Base-by-base conservation (phyloP, 2,113 vertebrate genomes). In the Anarrhichthys ocellatus region DNA sequence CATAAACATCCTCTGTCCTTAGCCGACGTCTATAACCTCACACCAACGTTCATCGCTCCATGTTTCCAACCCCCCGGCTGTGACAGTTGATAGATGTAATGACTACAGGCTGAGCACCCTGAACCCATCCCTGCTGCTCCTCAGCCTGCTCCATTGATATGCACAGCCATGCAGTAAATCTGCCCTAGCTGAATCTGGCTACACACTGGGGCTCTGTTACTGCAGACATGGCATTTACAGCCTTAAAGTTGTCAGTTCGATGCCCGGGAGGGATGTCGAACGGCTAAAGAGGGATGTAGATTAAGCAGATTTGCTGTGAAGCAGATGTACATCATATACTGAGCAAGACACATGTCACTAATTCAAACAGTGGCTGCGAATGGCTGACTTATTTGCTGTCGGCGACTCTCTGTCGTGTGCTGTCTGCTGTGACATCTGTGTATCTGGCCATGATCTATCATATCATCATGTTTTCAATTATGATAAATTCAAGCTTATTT, bases 151-250 rank as follows among this genome's bases (percentile, higher is more conserved):
- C 84, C 42, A 32, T 82, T 88, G 78, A 89, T 83, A 76, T 86
- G 87, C 90, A 88, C 89, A 78, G 85, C 85, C 89, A 91, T 86
- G 88, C 91, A 90, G 88, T 84, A 91, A 90, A 92, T 89, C 87
- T 78, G 80, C 46, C 80, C 67, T 5, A 17, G 75, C 76, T 70
- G 81, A 82, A 83, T 85, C 73, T 61, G 80, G 81, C 83, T 84
- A 9, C 87, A 85, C 80, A 85, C 80, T 90, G 83, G 48, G 83
- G 76, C 70, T 82, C 69, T 62, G 82, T 87, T 83, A 77, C 77
- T 78, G 76, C 3, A 72, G 74, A 63, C 74, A 63, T 22, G 66
- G 67, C 80, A 81, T 82, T 80, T 24, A 1, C 79, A 62, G 73
- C 71, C 76, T 74, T 64, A 69, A 27, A 85, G 69, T 63, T 92